These are phyloP conservation scores for Temnothorax longispinosus DNA, from an alignment of 1,140 invertebrate species.

Conservation along the genomic window DNA sequence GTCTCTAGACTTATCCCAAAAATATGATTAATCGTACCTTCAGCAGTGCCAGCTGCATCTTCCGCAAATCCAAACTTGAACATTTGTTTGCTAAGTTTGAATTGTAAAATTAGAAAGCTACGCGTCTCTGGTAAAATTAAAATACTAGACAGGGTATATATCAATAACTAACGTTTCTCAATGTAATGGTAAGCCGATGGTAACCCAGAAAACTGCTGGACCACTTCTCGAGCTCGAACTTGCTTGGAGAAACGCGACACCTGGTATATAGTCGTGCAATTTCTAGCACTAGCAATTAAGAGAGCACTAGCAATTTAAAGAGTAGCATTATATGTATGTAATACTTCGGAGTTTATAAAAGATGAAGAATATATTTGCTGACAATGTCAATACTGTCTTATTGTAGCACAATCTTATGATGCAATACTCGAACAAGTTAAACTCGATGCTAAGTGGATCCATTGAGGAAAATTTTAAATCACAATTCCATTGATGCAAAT, in stretches of 20 bases:
- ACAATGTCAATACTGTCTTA: not conserved
- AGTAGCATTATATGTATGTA: not conserved
- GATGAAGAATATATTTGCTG: not conserved
- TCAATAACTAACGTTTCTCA: not conserved
- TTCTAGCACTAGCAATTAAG: not conserved
- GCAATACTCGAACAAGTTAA: not conserved
- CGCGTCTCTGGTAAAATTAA: not conserved
- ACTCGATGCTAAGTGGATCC: not conserved
- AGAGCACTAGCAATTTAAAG: not conserved
- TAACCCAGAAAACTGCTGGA: slow-evolving; percentile 51
- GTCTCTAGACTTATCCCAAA: not conserved
- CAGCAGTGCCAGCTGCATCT: not conserved
- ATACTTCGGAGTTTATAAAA: not conserved
- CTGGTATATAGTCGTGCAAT: not conserved
- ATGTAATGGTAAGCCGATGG: slow-evolving; percentile 32
- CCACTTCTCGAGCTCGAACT: not conserved
- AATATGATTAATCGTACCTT: slow-evolving; percentile 55
- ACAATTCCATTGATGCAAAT: not conserved
- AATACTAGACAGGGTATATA: not conserved
- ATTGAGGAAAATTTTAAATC: not conserved
- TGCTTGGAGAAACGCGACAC: not conserved
- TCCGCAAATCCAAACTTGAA: slow-evolving; percentile 72
- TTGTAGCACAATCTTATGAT: not conserved
- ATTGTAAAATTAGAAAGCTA: not conserved
- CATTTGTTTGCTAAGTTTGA: slow-evolving; percentile 54